phyloP scores from a whole-genome alignment of 2,888 invertebrate genomes.

The Sphinx pinastri region DNA sequence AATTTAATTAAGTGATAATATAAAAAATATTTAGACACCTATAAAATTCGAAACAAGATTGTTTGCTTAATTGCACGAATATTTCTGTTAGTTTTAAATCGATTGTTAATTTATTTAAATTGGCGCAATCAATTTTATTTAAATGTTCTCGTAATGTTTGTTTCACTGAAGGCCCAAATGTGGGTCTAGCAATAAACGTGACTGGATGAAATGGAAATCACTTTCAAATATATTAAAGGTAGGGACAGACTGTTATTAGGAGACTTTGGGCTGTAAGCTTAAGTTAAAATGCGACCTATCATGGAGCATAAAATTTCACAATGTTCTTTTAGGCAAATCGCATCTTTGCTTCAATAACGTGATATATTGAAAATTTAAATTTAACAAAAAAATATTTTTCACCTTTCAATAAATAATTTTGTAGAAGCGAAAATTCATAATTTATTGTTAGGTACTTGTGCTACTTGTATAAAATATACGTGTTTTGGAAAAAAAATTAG shows the following conservation, averaged over 20 bases:
- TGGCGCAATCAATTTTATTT: conserved; percentile 50
- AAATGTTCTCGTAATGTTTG: conserved; percentile 47
- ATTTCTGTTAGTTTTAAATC: conserved; percentile 42
- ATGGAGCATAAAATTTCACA: no score
- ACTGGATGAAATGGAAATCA: conserved; percentile 13
- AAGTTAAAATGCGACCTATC: no score
- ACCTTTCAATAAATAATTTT: no score
- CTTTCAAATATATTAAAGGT: conserved; percentile 5
- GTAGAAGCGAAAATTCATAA: no score
- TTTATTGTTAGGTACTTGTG: no score
- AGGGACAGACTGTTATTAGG: neutral
- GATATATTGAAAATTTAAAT: no score
- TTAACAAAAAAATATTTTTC: no score
- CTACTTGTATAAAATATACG: no score
- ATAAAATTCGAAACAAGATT: neutral
- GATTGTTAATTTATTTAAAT: conserved; percentile 73
- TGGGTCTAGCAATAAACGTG: conserved; percentile 31
- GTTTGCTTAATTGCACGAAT: conserved; percentile 40
- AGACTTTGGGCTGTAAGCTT: no score
- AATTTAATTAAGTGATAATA: neutral
- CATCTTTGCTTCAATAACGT: no score
- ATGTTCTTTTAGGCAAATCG: no score
- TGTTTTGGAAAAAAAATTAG: no score
- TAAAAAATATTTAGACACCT: conserved; percentile 9
- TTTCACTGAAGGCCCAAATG: conserved; percentile 38